phyloP scores from a whole-genome alignment of 2,797 vertebrate species.

The Petrocephalus sullivani region DNA sequence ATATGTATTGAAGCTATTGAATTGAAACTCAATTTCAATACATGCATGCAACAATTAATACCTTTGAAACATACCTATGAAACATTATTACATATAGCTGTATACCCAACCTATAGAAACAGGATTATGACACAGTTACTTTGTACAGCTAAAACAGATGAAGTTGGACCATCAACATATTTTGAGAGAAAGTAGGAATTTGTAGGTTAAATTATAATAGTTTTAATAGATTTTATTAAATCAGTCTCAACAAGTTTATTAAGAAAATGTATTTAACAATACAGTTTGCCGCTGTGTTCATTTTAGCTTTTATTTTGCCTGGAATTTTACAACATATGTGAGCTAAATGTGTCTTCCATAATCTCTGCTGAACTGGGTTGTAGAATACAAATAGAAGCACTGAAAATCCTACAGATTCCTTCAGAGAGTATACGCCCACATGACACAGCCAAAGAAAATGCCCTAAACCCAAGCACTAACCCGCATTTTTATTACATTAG shows the following conservation, averaged over 20 bases:
- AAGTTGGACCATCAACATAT: not conserved
- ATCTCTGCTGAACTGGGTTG: not conserved
- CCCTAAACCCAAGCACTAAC: not conserved
- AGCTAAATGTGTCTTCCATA: not conserved
- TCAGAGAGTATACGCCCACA: not conserved
- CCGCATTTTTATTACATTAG: not conserved
- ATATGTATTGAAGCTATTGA: not conserved
- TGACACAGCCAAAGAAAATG: not conserved
- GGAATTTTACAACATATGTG: not conserved
- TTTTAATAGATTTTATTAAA: not conserved
- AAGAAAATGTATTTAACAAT: not conserved
- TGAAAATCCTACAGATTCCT: not conserved
- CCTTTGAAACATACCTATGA: not conserved
- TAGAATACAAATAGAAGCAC: not conserved
- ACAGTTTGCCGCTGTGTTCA: not conserved
- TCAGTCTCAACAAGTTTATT: slow-evolving; percentile 4
- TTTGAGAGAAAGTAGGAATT: not conserved
- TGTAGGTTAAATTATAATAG: not conserved
- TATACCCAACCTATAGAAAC: not conserved
- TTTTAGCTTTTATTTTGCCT: not conserved
- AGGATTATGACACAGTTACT: not conserved
- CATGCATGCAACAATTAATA: not conserved
- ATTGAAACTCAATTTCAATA: not conserved
- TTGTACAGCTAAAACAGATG: not conserved
- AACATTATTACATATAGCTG: not conserved